Evolutionary conservation across 2,113 vertebrate genomes (phyloP), one percentile per base, ranked within the genome.

Genomic region (Ramphastos sulfuratus): DNA sequence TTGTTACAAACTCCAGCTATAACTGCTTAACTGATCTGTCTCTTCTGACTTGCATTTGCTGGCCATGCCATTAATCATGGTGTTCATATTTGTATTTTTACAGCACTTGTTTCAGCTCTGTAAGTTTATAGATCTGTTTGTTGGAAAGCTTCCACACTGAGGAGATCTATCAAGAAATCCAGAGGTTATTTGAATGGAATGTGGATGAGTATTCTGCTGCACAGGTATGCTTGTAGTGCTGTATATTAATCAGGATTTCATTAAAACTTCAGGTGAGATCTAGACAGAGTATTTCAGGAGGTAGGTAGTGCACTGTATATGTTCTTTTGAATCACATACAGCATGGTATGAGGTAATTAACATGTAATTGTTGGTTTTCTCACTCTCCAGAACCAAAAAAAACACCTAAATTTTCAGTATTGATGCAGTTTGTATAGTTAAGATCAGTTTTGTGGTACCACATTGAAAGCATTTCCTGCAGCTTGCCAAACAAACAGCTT

Each of bases 351-450:
- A 78, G 37, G 52, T 73, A 87, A 85, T 92, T 89, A 84, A 52
- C 74, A 74, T 77, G 75, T 42, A 54, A 94, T 69, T 91, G 27
- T 90, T 91, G 64, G 61, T 35, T 94, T 97, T 97, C 77, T 81
- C 31, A 42, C 24, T 58, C n/a, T 80, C 64, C 74, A 89, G 52
- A 95, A 70, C 75, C 59, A 90, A 91, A 39, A 75, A 90, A 63
- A 94, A 8, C 76, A 82, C 42, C 17, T 89, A 73, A 13, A 72
- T 87, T 91, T 85, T 87, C 60, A 60, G 60, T 91, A 56, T 42
- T 76, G 77, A 33, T 61, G 71, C 2, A 37, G 9, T 63, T 54
- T n/a, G 15, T 79, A n/a, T 16, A 66, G 52, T 77, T 58, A 92
- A 96, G 16, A 14, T 87, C 46, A 75, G 48, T 61, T 89, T 60